Evolutionary conservation across 2,797 vertebrate species (phyloP).

Genomic region (Xenentodon cancila): DNA sequence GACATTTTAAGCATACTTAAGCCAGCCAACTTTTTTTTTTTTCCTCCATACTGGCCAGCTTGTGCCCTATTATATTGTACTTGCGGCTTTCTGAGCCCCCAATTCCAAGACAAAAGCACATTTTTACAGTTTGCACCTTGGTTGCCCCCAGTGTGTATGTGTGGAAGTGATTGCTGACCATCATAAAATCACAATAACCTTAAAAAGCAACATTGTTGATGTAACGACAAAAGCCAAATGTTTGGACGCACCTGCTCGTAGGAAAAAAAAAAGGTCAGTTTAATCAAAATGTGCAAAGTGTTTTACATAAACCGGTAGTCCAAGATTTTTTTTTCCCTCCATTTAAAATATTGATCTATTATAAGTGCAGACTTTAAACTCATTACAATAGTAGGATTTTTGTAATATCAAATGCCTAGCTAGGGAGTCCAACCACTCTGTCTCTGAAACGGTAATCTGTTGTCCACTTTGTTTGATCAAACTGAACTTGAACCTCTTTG

Average conservation of each 20-base stretch:
- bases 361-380: no score
- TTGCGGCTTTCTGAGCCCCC: background rate
- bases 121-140: slow-evolving; percentile 69
- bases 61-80: background rate
- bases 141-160: slow-evolving; percentile 58
- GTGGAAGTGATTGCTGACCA: slow-evolving; percentile 14
- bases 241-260: no score
- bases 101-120: slow-evolving; percentile 21
- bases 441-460: no score
- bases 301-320: background rate
- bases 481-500: no score
- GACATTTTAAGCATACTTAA: background rate
- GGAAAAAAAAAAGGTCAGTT: background rate
- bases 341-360: no score
- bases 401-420: no score
- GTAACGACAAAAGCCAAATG: background rate
- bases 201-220: background rate
- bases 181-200: background rate
- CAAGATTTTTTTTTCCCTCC: no score
- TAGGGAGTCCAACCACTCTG: no score
- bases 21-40: background rate
- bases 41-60: background rate
- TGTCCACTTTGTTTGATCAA: no score
- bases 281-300: background rate
- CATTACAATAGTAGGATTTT: no score